Base-by-base conservation (phyloP, 2,888 invertebrate genomes). In the Pseudococcus longispinus region DNA sequence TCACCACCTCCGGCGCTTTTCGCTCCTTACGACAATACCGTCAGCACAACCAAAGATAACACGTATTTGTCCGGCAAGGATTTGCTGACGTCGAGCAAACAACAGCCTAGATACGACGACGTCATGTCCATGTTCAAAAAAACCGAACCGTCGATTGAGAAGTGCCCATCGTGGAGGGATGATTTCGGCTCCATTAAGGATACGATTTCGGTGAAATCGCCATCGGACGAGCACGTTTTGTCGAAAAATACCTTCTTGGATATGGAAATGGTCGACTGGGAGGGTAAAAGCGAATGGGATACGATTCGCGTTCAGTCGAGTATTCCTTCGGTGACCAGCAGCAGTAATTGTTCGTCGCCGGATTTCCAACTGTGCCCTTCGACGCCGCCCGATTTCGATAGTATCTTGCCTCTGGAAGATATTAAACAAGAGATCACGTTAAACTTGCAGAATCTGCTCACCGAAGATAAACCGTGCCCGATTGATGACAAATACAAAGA, bases 361-460 rank as follows among this genome's bases (percentile, higher is more conserved):
- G 87, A 65, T 46, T 87, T 87, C 70, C 87, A 87, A 6, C 65
- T 88, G 37, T 88, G 88, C 86, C 88, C 88, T 20, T 87, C 88
- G 1, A 88, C 88, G 26, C 88, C 88, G 13, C 83, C 87, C 26
- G 86, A 87, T 32, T 84, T 87, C 32, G 85, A 87, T 37, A 84
- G 44, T 32, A 87, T 87, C 55, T 37, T 74, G 2, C 86, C 80
- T n/a, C 44, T 84, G n/a, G 88, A 84, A 70, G 88, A 88, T 60
- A 77, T 92, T 87, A 92, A 92, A 89, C 93, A 93, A 91, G 93
- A 93, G 89, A 93, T 93, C 88, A 93, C 93, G 55, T 93, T 94
- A 18, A 93, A 94, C 88, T 93, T 94, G 87, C 93, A 93, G 88
- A 93, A 93, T 89, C 90, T 93, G 42, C 90, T 93, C 82, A 92